A percentile compares a stretch with the other conserved stretches of the same genome.
These are phyloP conservation scores for Oligia latruncula DNA, from an alignment of 2,888 invertebrate species.

Conservation along the genomic window DNA sequence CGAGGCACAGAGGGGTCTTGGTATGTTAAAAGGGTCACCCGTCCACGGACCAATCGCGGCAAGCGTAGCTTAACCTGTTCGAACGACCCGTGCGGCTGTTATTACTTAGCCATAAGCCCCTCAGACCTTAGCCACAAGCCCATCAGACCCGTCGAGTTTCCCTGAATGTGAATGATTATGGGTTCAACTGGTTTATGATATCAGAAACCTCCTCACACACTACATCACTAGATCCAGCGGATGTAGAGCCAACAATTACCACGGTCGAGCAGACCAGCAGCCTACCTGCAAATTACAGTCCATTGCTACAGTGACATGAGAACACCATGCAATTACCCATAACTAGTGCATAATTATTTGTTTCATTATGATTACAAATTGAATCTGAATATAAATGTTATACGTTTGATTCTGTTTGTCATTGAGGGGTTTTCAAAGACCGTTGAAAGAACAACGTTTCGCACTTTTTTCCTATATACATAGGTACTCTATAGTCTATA, in stretches of 20 bases:
- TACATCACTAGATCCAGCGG: conserved; percentile 54
- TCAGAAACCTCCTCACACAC: neutral
- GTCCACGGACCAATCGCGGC: neutral
- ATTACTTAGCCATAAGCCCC: neutral
- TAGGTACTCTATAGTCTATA: no score
- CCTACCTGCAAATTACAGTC: conserved; percentile 43
- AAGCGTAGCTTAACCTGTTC: neutral
- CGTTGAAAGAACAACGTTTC: neutral
- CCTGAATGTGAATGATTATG: no score
- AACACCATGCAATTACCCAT: conserved; percentile 37
- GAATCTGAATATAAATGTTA: conserved; percentile 30
- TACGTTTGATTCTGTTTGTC: neutral
- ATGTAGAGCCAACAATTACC: conserved; percentile 44
- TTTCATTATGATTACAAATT: conserved; percentile 8
- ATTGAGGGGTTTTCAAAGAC: neutral
- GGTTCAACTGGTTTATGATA: neutral
- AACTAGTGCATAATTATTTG: conserved; percentile 20
- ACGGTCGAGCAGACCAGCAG: conserved; percentile 37
- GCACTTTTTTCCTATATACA: no score
- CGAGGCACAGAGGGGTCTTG: neutral
- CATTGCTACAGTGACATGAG: conserved; percentile 7
- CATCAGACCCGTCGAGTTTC: neutral
- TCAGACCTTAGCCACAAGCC: no score
- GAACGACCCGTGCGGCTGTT: neutral
- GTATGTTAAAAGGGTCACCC: neutral